Base-by-base conservation (phyloP, 2,888 invertebrate genomes). In the Agrochola circellaris region DNA sequence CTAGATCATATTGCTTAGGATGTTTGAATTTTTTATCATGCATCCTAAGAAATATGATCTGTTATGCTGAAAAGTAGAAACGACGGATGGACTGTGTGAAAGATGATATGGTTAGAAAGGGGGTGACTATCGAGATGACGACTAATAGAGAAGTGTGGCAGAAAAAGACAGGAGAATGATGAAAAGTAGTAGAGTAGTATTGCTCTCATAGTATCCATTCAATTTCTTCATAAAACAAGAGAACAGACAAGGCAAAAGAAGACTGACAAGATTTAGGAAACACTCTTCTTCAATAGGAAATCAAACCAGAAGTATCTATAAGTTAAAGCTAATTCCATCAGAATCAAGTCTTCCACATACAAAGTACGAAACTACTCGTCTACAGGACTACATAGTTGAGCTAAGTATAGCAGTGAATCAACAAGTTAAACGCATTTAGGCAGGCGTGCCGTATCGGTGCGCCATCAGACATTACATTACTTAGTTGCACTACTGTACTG, bases 391-490 rank as follows among this genome's bases (percentile, higher is more conserved):
- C 80, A 83, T 42, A 78, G 75, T 76, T 26, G 8, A 56, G 48
- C 26, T 51, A 65, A 75, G 64, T 86, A 77, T 75, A 71, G 54
- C 64, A 69, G 58, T 61, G 82, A 82, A 88, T 87, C 89, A 87
- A 88, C 89, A 87, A 87, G 72, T 79, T 26, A 77, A 73, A 78
- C 74, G 72, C 82, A 77, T 88, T 85, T 80, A 79, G 75, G 75
- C 77, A 68, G 42, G 62, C 87, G 89, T 87, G 88, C 89, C 66
- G 70, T 87, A 87, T 87, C 87, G 54, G 68, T 1, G 34, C n/a
- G 58, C 80, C 75, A 88, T 87, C 81, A 56, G 30, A 34, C 80
- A 70, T 79, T 81, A 87, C 73, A 71, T 71, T 81, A 88, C 89
- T 79, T 68, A 75, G 87, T 89, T 87, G 83, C 87, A 81, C 73